Conservation (phyloP, 1,140 invertebrate species). For the Trachymyrmex septentrionalis region DNA sequence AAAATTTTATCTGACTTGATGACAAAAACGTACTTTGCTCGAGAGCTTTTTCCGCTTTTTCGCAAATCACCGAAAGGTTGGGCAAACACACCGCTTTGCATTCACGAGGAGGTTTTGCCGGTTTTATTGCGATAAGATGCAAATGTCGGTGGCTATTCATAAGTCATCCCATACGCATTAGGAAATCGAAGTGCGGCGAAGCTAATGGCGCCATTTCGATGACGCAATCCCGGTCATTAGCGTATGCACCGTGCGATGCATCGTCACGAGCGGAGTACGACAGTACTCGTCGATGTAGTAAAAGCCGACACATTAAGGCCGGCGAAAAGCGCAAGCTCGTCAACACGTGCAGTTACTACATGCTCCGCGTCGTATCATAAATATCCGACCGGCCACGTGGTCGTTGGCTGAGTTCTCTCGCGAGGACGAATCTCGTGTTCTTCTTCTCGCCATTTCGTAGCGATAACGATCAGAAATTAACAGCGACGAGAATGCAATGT, state of each 20-base stretch:
- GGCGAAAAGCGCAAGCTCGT: conserved; percentile 46
- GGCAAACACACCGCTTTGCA: not conserved
- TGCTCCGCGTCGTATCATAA: conserved; percentile 43
- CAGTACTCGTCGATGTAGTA: conserved; percentile 34
- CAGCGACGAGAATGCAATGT: not conserved
- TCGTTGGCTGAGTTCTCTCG: conserved; percentile 13
- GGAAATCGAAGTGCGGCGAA: conserved; percentile 28
- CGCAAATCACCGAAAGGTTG: not conserved
- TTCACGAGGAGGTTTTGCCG: not conserved
- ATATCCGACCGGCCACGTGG: conserved; percentile 53
- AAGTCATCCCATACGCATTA: conserved; percentile 20
- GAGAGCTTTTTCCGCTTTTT: not conserved
- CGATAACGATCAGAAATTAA: conserved; percentile 53
- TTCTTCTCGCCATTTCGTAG: not conserved
- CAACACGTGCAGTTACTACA: conserved; percentile 35
- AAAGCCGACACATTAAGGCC: conserved; percentile 41
- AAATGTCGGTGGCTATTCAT: conserved; percentile 20
- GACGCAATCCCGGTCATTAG: conserved; percentile 40
- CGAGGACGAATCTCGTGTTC: not conserved
- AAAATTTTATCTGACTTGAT: too few species aligned
- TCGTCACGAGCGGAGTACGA: conserved; percentile 19
- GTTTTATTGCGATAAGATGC: conserved; percentile 6
- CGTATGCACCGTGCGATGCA: conserved; percentile 16
- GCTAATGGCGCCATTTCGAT: conserved; percentile 30
- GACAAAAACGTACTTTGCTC: not conserved